Conservation (phyloP, 2,113 vertebrate genomes). For the Podarcis muralis region DNA sequence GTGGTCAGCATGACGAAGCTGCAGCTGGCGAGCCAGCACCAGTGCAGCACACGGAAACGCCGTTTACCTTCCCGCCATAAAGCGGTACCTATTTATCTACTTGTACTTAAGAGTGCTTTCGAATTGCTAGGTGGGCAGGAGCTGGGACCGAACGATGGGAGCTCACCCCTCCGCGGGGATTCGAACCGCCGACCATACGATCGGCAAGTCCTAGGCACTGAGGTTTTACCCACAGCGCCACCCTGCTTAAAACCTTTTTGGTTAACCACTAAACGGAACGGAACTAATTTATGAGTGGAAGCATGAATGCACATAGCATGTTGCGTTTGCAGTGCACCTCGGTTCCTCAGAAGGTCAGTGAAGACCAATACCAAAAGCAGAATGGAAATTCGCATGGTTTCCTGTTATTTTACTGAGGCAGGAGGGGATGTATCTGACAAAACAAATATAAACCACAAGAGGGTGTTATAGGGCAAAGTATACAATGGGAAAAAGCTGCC, state of each 20-base stretch:
- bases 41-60: no score
- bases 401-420: background rate
- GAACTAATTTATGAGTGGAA: background rate
- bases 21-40: no score
- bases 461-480: conserved; percentile 60
- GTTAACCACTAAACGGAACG: background rate
- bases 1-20: no score
- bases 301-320: background rate
- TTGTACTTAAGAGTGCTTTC: no score
- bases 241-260: background rate
- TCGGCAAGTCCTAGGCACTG: no score
- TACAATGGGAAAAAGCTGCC: background rate
- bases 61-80: no score
- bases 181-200: no score
- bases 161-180: no score
- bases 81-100: no score
- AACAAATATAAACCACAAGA: conserved; percentile 56
- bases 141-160: no score
- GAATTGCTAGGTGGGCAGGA: no score
- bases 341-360: background rate
- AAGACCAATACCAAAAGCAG: background rate
- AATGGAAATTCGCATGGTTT: background rate
- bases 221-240: no score
- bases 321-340: background rate
- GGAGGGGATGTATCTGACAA: background rate